Conservation (phyloP, 2,113 vertebrate species). For the Machaerirhynchus nigripectus region DNA sequence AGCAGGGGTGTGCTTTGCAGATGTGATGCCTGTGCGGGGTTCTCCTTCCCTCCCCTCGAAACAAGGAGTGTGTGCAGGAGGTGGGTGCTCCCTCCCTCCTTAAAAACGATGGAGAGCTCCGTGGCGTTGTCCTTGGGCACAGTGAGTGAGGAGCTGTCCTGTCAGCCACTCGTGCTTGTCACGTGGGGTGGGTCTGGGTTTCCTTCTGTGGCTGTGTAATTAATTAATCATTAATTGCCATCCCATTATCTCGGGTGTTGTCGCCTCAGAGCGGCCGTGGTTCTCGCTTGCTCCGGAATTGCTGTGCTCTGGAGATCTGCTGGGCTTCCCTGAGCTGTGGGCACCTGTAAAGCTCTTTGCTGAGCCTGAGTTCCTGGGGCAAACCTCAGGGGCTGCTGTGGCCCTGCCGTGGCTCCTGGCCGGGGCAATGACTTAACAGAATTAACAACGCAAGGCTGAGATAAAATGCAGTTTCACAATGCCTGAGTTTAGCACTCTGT, state of each 20-base stretch:
- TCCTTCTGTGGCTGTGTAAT: background rate
- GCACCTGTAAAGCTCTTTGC: background rate
- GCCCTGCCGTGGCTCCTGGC: background rate
- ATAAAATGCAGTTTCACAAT: background rate
- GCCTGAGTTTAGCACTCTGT: background rate
- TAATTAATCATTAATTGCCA: background rate
- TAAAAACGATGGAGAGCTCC: background rate
- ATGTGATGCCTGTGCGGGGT: accelerated
- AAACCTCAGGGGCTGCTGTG: background rate
- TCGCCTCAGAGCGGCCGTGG: background rate
- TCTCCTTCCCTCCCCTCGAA: background rate
- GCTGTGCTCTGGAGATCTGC: background rate
- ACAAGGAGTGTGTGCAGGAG: background rate
- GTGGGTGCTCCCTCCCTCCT: background rate
- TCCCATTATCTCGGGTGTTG: background rate
- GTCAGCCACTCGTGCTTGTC: background rate
- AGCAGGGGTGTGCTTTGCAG: background rate
- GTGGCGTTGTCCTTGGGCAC: accelerated
- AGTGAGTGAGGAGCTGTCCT: accelerated
- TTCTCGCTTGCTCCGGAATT: accelerated
- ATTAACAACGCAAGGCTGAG: background rate
- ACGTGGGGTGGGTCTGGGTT: background rate
- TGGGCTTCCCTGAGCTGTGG: background rate
- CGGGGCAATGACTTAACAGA: background rate
- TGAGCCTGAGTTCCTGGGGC: background rate